Percentiles rank a stretch among this genome's conserved stretches.
phyloP scores from a whole-genome alignment of 2,888 invertebrate genomes.

The Tetrapedia diversipes region DNA sequence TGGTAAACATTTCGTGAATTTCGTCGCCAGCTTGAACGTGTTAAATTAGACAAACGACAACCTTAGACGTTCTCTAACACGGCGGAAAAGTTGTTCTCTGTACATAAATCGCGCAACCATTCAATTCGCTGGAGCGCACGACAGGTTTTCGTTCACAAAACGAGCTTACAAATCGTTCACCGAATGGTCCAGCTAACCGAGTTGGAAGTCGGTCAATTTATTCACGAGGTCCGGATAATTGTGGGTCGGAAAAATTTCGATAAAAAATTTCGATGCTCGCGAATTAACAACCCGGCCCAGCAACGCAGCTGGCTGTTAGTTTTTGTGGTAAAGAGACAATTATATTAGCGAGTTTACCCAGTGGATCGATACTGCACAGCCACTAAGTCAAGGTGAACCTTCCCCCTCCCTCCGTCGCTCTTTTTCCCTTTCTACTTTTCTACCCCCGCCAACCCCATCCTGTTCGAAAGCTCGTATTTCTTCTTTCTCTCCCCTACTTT shows the following conservation, averaged over 20 bases:
- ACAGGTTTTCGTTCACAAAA: background rate
- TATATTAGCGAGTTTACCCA: conserved; percentile 67
- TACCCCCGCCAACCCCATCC: background rate
- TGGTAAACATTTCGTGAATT: no score
- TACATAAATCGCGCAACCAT: background rate
- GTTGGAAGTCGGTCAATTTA: conserved; percentile 25
- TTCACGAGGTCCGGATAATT: background rate
- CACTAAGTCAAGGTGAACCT: conserved; percentile 68
- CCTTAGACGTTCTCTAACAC: background rate
- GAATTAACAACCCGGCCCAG: conserved; percentile 22
- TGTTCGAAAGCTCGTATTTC: background rate
- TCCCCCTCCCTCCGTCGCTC: background rate
- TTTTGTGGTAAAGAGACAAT: conserved; percentile 63
- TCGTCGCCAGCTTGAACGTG: no score
- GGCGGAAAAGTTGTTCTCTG: background rate
- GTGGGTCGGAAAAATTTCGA: conserved; percentile 7
- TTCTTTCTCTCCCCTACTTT: background rate
- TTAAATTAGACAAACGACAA: no score
- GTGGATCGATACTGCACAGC: conserved; percentile 70
- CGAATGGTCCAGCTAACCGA: conserved; percentile 5
- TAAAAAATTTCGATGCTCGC: conserved; percentile 15
- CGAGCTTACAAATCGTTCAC: background rate
- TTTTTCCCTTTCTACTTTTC: background rate
- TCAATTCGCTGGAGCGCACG: background rate
- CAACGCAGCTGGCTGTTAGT: conserved; percentile 35